phyloP scores from a whole-genome alignment of 2,113 vertebrate genomes.

The Synchiropus splendidus region DNA sequence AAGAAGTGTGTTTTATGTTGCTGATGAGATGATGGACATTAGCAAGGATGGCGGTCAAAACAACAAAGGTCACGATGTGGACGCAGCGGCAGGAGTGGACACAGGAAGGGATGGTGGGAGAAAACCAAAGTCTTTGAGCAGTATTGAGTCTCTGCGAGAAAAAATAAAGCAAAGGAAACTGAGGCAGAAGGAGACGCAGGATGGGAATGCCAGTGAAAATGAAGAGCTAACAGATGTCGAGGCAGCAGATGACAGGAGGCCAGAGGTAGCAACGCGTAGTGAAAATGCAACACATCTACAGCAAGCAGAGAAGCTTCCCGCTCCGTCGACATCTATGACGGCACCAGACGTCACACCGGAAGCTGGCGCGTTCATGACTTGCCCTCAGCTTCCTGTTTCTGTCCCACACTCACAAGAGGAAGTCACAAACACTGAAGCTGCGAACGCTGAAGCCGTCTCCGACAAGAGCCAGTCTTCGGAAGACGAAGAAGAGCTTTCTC shows the following conservation, averaged over 20 bases:
- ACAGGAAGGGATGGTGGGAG: constrained; percentile 55
- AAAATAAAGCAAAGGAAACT: constrained; percentile 49
- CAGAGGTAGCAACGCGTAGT: constrained; percentile 20
- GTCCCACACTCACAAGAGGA: constrained; percentile 38
- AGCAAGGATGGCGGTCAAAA: constrained; percentile 16
- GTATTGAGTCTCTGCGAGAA: constrained; percentile 60
- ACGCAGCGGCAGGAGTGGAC: constrained; percentile 31
- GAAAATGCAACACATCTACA: constrained; percentile 20
- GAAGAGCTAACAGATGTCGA: constrained; percentile 2
- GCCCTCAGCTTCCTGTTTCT: constrained; percentile 68
- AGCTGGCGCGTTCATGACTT: constrained; percentile 49
- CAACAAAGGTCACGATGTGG: constrained; percentile 22
- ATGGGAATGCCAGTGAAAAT: constrained; percentile 10
- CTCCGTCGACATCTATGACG: constrained; percentile 23
- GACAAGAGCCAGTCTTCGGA: constrained; percentile 18
- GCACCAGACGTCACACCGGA: constrained; percentile 60
- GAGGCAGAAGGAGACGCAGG: constrained; percentile 21
- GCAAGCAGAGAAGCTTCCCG: constrained; percentile 28
- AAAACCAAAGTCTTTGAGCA: constrained; percentile 56
- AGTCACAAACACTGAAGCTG: constrained; percentile 21
- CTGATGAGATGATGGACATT: constrained; percentile 30
- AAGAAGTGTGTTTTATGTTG: constrained; percentile 61
- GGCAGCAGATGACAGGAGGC: constrained; percentile 8
- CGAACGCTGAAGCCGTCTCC: constrained; percentile 5
- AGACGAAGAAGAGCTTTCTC: constrained; percentile 21